A percentile compares a stretch with the other conserved stretches of the same genome.
Evolutionary conservation across 2,888 invertebrate genomes (phyloP).

Genomic region (Himalopsyche anomala): DNA sequence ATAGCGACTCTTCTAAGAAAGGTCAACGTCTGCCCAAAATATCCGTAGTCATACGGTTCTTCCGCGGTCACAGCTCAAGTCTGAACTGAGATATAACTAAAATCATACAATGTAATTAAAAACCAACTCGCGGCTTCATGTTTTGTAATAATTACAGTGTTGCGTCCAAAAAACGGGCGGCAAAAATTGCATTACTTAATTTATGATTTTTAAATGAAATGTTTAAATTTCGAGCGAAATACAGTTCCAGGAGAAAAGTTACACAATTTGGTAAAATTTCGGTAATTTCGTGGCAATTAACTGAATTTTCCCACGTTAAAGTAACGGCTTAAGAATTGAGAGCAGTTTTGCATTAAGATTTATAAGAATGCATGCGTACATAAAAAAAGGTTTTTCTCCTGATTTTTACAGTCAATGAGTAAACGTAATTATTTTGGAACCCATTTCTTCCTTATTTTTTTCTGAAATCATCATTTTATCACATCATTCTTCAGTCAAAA

Average conservation of each 20-base stretch:
- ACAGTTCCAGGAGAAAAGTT: conserved; percentile 7
- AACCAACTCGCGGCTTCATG: background rate
- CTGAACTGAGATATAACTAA: conserved; percentile 12
- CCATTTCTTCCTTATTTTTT: too few species aligned
- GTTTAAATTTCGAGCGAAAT: background rate
- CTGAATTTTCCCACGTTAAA: conserved; percentile 6
- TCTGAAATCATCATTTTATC: too few species aligned
- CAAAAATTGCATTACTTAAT: conserved; percentile 2
- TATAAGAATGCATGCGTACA: too few species aligned
- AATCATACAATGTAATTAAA: conserved; percentile 24
- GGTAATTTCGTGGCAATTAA: background rate
- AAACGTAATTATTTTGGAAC: too few species aligned
- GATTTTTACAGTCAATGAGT: too few species aligned
- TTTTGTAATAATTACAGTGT: conserved; percentile 3
- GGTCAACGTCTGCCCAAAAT: conserved; percentile 30
- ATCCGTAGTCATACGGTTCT: background rate
- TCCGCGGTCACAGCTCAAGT: conserved; percentile 4
- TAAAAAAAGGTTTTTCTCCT: too few species aligned
- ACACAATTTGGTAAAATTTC: background rate
- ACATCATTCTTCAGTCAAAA: too few species aligned
- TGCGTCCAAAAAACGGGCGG: conserved; percentile 12
- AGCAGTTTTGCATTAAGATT: background rate
- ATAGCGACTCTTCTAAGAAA: background rate
- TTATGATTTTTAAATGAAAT: background rate
- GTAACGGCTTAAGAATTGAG: background rate